Evolutionary conservation across 2,113 vertebrate genomes (phyloP).

Genomic region (Tachysurus vachellii): DNA sequence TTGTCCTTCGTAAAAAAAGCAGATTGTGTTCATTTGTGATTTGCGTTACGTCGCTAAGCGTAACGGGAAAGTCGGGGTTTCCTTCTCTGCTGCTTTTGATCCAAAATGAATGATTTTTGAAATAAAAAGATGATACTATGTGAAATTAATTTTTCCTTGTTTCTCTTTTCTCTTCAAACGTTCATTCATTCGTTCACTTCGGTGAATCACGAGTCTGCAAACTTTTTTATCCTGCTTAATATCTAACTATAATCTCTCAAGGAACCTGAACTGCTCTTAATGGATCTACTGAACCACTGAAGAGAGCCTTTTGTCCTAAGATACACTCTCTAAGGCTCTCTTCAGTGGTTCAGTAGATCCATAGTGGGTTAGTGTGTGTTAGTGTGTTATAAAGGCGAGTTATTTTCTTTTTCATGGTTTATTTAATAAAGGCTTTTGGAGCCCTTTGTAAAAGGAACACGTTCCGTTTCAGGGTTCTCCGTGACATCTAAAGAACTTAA

Average conservation of each 20-base stretch:
- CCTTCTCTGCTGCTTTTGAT: constrained; percentile 33
- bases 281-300: neutral
- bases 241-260: neutral
- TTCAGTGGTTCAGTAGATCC: too few relatives aligned
- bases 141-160: neutral
- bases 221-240: neutral
- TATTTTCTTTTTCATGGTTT: neutral
- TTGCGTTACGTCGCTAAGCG: neutral
- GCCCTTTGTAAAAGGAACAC: neutral
- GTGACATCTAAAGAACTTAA: too few relatives aligned
- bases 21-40: neutral
- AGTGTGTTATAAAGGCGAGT: too few relatives aligned
- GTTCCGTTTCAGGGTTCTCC: too few relatives aligned
- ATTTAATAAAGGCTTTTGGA: neutral
- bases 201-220: neutral
- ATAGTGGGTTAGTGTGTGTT: too few relatives aligned
- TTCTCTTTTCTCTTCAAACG: neutral
- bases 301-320: neutral
- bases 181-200: neutral
- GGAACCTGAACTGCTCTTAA: neutral
- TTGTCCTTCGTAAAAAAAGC: neutral
- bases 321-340: too few relatives aligned
- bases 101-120: constrained; percentile 30
- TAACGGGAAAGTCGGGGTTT: neutral
- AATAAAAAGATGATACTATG: constrained; percentile 39